phyloP scores from a whole-genome alignment of 1,140 invertebrate genomes.

The Bombus haemorrhoidalis region DNA sequence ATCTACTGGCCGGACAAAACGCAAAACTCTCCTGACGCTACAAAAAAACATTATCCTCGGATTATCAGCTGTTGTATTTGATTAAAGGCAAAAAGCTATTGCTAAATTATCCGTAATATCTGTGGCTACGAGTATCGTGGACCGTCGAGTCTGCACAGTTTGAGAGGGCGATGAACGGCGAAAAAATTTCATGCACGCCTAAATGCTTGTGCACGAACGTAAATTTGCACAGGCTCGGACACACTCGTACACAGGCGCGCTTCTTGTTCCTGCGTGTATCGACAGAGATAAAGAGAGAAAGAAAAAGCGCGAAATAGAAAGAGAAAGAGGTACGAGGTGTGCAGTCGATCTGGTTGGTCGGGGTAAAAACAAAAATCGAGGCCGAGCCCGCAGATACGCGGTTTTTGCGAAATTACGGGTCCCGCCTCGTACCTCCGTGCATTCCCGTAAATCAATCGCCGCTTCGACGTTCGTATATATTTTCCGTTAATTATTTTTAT shows the following conservation, averaged over 20 bases:
- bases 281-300: background rate
- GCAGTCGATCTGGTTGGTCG: slow-evolving; percentile 62
- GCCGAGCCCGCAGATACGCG: slow-evolving; percentile 72
- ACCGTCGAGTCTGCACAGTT: slow-evolving; percentile 48
- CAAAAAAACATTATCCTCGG: slow-evolving; percentile 52
- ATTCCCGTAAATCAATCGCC: slow-evolving; percentile 74
- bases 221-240: slow-evolving; percentile 22
- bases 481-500: slow-evolving; percentile 77
- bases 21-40: slow-evolving; percentile 32
- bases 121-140: slow-evolving; percentile 60
- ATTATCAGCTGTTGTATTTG: slow-evolving; percentile 47
- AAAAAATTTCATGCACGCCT: slow-evolving; percentile 50
- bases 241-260: background rate
- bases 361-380: slow-evolving; percentile 69
- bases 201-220: background rate
- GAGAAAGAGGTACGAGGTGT: background rate
- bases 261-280: background rate
- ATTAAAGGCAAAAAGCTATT: slow-evolving; percentile 62
- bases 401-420: slow-evolving; percentile 73
- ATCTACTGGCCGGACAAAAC: background rate
- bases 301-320: background rate
- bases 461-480: slow-evolving; percentile 73
- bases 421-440: slow-evolving; percentile 67
- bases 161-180: slow-evolving; percentile 57
- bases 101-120: slow-evolving; percentile 67